Percentiles rank a stretch among this genome's conserved stretches.
Conservation (phyloP, 1,140 invertebrate species). For the Pygmarrhopalites habei region DNA sequence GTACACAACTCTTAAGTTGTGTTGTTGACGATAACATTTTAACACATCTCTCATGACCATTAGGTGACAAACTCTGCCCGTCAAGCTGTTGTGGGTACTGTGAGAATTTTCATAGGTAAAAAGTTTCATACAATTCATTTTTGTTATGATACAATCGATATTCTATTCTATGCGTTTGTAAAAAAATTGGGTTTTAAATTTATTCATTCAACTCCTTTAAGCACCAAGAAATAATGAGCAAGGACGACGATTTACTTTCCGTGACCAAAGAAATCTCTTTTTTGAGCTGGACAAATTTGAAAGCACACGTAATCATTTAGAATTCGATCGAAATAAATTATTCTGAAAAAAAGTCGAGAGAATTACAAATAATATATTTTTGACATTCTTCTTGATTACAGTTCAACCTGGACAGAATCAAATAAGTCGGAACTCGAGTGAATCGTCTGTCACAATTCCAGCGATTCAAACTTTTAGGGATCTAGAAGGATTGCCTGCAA, state of each 20-base stretch:
- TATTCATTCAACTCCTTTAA: no score
- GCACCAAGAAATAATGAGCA: conserved; percentile 62
- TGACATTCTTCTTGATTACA: conserved; percentile 16
- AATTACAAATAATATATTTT: background rate
- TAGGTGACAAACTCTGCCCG: conserved; percentile 8
- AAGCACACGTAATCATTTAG: conserved; percentile 48
- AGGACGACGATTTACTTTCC: conserved; percentile 54
- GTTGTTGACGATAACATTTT: background rate
- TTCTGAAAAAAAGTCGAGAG: background rate
- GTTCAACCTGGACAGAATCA: conserved; percentile 11
- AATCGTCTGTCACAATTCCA: conserved; percentile 21
- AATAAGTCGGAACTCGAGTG: conserved; percentile 1
- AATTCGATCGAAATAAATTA: background rate
- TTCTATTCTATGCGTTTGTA: no score
- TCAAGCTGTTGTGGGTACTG: conserved; percentile 50
- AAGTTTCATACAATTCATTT: no score
- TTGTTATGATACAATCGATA: no score
- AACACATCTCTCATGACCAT: background rate
- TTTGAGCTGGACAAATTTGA: conserved; percentile 72
- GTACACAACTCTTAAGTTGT: background rate
- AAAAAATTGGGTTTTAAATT: no score
- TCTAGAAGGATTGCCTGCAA: background rate
- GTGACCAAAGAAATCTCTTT: conserved; percentile 61
- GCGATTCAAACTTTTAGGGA: conserved; percentile 20
- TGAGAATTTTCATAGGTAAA: conserved; percentile 73